A percentile compares a stretch with the other conserved stretches of the same genome.
Conservation (phyloP, 2,797 vertebrate genomes). For the Furcifer pardalis region DNA sequence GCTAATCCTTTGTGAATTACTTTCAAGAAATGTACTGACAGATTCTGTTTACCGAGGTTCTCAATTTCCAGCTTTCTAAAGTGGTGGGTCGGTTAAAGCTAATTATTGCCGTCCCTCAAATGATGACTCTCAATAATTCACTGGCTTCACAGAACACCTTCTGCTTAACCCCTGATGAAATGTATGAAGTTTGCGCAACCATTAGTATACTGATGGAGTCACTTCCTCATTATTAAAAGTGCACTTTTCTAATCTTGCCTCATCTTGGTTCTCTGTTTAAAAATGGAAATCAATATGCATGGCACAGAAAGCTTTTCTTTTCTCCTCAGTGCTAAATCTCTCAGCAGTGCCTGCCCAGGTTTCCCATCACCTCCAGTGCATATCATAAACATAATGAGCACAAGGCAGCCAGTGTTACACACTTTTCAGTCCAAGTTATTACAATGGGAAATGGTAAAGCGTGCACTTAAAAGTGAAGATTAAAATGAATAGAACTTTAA, state of each 20-base stretch:
- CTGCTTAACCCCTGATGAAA: constrained; percentile 58
- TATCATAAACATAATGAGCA: constrained; percentile 24
- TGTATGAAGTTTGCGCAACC: constrained; percentile 63
- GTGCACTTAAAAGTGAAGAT: not conserved
- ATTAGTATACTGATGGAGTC: constrained; percentile 32
- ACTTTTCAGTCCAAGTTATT: not conserved
- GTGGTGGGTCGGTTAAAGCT: constrained; percentile 57
- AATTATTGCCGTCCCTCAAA: constrained; percentile 58
- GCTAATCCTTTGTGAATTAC: constrained; percentile 45
- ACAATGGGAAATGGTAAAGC: not conserved
- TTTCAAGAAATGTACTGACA: constrained; percentile 64
- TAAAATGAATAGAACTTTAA: constrained; percentile 1
- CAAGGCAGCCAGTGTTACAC: constrained; percentile 9
- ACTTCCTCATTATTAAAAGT: constrained; percentile 58
- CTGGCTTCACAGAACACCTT: constrained; percentile 54
- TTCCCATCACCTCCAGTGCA: constrained; percentile 54
- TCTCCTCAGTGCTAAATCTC: constrained; percentile 46
- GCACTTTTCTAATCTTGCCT: constrained; percentile 62
- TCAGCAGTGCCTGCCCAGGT: constrained; percentile 32
- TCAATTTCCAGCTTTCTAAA: constrained; percentile 59
- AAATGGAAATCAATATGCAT: constrained; percentile 58
- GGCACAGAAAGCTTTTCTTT: constrained; percentile 40
- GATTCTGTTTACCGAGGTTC: constrained; percentile 66
- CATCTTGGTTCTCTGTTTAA: constrained; percentile 58
- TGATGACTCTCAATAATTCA: constrained; percentile 63